These are phyloP conservation scores for Leptodactylus fallax DNA, from an alignment of 2,797 vertebrate genomes.

Conservation along the genomic window DNA sequence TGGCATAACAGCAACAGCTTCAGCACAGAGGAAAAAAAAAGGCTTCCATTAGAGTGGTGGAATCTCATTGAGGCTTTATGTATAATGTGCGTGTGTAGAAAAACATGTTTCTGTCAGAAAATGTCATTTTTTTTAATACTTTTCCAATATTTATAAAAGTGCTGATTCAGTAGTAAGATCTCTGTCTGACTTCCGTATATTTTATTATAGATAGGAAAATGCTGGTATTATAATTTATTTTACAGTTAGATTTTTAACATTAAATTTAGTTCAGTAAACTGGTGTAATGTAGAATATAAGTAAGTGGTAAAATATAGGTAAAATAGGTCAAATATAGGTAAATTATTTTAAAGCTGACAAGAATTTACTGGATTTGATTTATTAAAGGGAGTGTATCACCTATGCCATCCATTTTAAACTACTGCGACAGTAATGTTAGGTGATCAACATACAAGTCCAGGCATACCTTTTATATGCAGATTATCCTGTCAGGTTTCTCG, in stretches of 20 bases:
- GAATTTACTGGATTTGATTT: too few species aligned
- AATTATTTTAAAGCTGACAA: too few species aligned
- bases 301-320: background rate
- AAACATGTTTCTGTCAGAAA: constrained; percentile 68
- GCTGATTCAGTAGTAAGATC: constrained; percentile 63
- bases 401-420: too few species aligned
- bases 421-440: too few species aligned
- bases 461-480: too few species aligned
- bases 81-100: constrained; percentile 58
- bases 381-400: too few species aligned
- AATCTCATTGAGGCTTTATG: constrained; percentile 66
- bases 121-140: constrained; percentile 64
- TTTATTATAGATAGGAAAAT: constrained; percentile 69
- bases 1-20: constrained; percentile 75
- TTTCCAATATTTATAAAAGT: constrained; percentile 61
- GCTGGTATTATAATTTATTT: constrained; percentile 68
- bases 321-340: too few species aligned
- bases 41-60: constrained; percentile 64
- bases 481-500: too few species aligned
- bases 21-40: constrained; percentile 65
- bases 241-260: background rate
- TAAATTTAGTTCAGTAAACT: background rate
- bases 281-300: background rate
- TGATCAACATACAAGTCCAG: too few species aligned
- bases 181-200: constrained; percentile 66